Conservation (phyloP, 1,140 invertebrate species). For the Conus betulinus region DNA sequence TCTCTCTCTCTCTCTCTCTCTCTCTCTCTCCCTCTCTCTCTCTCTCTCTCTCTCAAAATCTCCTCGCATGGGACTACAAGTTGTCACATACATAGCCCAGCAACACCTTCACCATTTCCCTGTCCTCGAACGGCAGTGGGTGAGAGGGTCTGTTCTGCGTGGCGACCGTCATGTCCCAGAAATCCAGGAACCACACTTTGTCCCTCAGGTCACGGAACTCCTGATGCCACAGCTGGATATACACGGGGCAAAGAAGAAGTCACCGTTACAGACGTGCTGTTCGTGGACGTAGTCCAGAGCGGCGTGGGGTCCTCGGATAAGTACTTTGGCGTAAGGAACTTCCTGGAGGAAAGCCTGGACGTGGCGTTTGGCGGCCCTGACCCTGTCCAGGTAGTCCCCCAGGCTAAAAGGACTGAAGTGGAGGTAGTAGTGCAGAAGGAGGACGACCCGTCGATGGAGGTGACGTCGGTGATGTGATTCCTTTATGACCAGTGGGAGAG, state of each 20-base stretch:
- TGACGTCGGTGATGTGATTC: background rate
- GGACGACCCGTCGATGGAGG: background rate
- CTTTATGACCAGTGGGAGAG: background rate
- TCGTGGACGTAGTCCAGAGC: background rate
- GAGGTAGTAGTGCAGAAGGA: constrained; percentile 29
- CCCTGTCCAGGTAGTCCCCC: background rate
- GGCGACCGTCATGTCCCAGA: constrained; percentile 36
- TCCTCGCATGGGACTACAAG: too few relatives aligned
- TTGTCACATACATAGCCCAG: constrained; percentile 8
- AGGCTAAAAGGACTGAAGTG: constrained; percentile 5
- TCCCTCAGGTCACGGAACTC: too few relatives aligned
- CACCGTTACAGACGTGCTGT: background rate
- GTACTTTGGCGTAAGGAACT: background rate
- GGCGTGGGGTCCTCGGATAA: constrained; percentile 21
- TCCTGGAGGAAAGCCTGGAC: background rate
- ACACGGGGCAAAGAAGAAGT: background rate
- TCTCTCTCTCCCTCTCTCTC: too few relatives aligned
- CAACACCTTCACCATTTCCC: constrained; percentile 16
- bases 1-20: too few relatives aligned
- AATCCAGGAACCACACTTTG: constrained; percentile 26
- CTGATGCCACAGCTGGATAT: constrained; percentile 10
- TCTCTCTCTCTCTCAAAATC: too few relatives aligned
- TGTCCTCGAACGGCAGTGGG: background rate
- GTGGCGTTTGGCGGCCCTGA: background rate
- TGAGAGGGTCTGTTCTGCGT: constrained; percentile 6